Evolutionary conservation across 2,888 invertebrate species (phyloP).

Genomic region (Danaus chrysippus): DNA sequence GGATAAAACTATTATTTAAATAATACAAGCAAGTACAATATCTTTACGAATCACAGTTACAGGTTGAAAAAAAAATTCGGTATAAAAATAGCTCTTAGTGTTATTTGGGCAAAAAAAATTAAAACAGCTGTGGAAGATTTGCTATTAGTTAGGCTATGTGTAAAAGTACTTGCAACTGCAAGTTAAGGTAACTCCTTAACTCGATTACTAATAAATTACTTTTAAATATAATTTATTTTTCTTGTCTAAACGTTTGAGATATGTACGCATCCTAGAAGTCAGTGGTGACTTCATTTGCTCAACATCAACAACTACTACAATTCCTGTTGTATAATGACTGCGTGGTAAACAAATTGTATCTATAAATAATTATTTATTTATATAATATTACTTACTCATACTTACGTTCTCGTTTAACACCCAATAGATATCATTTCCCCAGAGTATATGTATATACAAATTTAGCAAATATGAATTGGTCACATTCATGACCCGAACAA

Average conservation of each 20-base stretch:
- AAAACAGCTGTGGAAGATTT: no score
- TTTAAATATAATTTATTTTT: no score
- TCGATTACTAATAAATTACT: background rate
- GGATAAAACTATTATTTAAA: no score
- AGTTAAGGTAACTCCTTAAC: slow-evolving; percentile 9
- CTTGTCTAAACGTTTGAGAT: no score
- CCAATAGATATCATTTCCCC: background rate
- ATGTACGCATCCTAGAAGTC: no score
- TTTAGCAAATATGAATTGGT: background rate
- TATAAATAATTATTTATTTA: background rate
- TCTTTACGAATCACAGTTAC: slow-evolving; percentile 11
- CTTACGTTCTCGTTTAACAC: background rate
- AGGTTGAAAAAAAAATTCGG: slow-evolving; percentile 43
- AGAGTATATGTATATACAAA: background rate
- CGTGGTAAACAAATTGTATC: background rate
- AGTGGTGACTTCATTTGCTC: no score
- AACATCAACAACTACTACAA: no score
- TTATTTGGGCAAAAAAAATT: slow-evolving; percentile 49
- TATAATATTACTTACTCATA: background rate
- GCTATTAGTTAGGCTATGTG: no score
- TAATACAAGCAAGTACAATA: no score
- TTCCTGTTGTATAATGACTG: no score
- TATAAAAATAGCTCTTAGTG: slow-evolving; percentile 35
- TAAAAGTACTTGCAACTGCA: background rate
- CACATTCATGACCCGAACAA: background rate